These are phyloP conservation scores for Microdon myrmicae DNA, from an alignment of 2,888 invertebrate species.

Conservation along the genomic window DNA sequence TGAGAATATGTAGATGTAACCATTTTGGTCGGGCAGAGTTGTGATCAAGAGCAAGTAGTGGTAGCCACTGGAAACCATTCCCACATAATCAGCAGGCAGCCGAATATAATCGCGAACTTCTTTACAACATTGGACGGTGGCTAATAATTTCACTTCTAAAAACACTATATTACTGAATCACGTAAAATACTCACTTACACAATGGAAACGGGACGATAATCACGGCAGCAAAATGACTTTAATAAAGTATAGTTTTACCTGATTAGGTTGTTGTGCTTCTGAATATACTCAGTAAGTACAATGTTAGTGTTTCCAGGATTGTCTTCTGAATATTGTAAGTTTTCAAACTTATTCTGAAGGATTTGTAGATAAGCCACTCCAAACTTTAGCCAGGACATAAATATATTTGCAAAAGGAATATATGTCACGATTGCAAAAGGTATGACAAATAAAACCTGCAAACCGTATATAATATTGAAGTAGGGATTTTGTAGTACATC, in stretches of 20 bases:
- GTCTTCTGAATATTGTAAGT: conserved; percentile 19
- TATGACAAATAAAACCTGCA: conserved; percentile 33
- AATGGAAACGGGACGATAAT: background rate
- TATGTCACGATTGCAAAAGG: conserved; percentile 48
- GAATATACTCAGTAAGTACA: conserved; percentile 45
- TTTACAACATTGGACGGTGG: no score
- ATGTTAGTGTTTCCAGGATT: conserved; percentile 29
- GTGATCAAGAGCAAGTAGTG: no score
- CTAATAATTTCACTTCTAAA: background rate
- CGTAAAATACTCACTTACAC: background rate
- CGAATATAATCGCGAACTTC: no score
- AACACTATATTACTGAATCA: background rate
- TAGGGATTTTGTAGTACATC: conserved; percentile 46
- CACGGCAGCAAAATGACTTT: no score
- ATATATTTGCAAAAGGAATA: conserved; percentile 53
- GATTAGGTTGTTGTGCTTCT: conserved; percentile 53
- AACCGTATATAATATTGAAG: conserved; percentile 50
- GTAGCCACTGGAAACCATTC: no score
- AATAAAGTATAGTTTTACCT: conserved; percentile 35
- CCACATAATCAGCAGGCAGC: no score
- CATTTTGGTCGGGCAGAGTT: no score
- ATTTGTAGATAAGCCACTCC: conserved; percentile 48
- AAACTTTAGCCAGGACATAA: conserved; percentile 54
- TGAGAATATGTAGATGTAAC: no score
- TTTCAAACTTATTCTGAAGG: conserved; percentile 48